These are phyloP conservation scores for Zoanthus solanderi DNA, from an alignment of 92 coral and sea anemone species.

Conservation along the genomic window DNA sequence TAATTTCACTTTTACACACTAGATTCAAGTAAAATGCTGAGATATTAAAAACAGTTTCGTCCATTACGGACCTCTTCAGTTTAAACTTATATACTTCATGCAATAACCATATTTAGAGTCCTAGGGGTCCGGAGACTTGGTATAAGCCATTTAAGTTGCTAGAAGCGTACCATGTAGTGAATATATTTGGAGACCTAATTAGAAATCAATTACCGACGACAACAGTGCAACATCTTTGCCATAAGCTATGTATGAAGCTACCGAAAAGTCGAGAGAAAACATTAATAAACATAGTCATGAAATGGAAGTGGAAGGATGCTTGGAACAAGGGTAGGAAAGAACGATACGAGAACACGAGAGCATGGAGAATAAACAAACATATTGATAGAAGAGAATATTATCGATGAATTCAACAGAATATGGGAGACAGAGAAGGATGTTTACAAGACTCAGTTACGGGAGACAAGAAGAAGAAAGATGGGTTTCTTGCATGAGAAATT, in stretches of 20 bases:
- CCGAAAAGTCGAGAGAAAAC: conserved; percentile 18
- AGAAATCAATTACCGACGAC: background rate
- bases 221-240: conserved; percentile 8
- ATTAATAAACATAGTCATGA: conserved; percentile 27
- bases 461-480: conserved; percentile 3
- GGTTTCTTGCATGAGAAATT: conserved; percentile 3
- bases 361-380: conserved; percentile 15
- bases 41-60: too few relatives aligned
- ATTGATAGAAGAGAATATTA: background rate
- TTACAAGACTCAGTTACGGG: background rate
- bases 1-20: too few relatives aligned
- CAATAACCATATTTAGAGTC: too few relatives aligned
- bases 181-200: conserved; percentile 5
- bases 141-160: background rate
- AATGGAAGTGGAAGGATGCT: conserved; percentile 33
- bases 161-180: conserved; percentile 15
- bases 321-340: conserved; percentile 3
- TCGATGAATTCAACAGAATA: background rate
- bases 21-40: too few relatives aligned
- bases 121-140: too few relatives aligned
- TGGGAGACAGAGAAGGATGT: background rate
- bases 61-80: too few relatives aligned
- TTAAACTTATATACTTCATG: too few relatives aligned
- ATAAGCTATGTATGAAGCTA: conserved; percentile 10
- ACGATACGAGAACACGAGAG: conserved; percentile 18